Evolutionary conservation across 37 sponge, comb jelly and placozoan species (phyloP), one percentile per base, ranked within the genome.

Genomic region (Eunapius fragilis): DNA sequence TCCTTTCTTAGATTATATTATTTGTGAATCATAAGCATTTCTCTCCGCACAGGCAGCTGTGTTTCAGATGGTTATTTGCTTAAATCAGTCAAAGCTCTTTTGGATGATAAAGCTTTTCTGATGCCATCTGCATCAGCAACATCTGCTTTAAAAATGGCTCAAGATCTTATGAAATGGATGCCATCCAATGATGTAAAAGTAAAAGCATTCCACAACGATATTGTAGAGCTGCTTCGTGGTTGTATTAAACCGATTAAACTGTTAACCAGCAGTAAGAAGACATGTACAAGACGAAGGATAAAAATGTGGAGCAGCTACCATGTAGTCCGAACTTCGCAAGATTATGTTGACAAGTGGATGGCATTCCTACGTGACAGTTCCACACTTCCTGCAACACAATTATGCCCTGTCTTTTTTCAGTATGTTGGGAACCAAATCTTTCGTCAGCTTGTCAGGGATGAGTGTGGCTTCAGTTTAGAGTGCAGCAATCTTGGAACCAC

Each of bases 261-360:
- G 26, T 38, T 27, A 13, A 27, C 48, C 17, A 79, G 58, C 27
- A 49, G 27, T 24, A 75, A 41, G 41, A 41, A 41, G 41, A 41
- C 41, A 41, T 41, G 41, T 41, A 41, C 41, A 41, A 41, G 41
- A 41, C 41, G 80, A 25, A 79, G 80, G 34, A 67, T 67, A 32
- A 38, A 32, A 33, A 79, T 79, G 67, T 79, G 80, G 80, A 48
- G 67, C 27, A 26, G n/a, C 25, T 79, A 79, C 26, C 80, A 79
- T 25, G 13, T 9, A 9, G 11, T 79, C 31, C 67, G 80, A 14
- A 79, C 67, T 25, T 79, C 80, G 17, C 30, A 26, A 28, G 68
- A 17, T 30, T 79, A 79, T 67, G 11, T 48, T 79, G 67, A 30
- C 26, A 14, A 19, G 67, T 79, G 80, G 80, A 12, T 17, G 27